A percentile compares a stretch with the other conserved stretches of the same genome.
These are phyloP conservation scores for Diplolepis rosae DNA, from an alignment of 2,888 invertebrate genomes.

Conservation along the genomic window DNA sequence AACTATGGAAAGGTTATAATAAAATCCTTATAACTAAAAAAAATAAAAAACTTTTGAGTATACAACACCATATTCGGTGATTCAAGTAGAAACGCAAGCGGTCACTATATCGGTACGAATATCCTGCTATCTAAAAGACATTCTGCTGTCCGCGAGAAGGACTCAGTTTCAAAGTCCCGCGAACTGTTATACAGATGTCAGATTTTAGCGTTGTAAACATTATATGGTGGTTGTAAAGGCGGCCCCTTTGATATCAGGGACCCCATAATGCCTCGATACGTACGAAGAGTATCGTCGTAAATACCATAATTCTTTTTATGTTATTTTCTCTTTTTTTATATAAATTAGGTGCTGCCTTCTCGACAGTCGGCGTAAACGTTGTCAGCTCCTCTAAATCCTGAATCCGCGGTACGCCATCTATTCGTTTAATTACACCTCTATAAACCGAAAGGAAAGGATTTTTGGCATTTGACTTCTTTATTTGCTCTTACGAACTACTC, in stretches of 20 bases:
- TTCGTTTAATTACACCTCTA: slow-evolving; percentile 57
- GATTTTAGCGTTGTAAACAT: slow-evolving; percentile 66
- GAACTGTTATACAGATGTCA: slow-evolving; percentile 68
- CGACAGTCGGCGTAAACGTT: slow-evolving; percentile 44
- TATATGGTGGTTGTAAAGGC: slow-evolving; percentile 63
- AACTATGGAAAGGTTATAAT: too few relatives aligned
- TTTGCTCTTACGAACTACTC: slow-evolving; percentile 2
- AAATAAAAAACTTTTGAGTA: background rate
- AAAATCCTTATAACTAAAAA: background rate
- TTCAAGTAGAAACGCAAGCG: slow-evolving; percentile 2
- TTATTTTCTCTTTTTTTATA: slow-evolving; percentile 41
- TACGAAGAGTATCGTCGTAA: slow-evolving; percentile 28
- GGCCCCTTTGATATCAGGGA: slow-evolving; percentile 66
- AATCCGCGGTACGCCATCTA: slow-evolving; percentile 33
- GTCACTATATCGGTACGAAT: slow-evolving; percentile 17
- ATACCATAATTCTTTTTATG: slow-evolving; percentile 27
- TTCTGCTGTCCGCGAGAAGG: slow-evolving; percentile 20
- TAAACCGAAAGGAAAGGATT: slow-evolving; percentile 51
- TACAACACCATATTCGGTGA: background rate
- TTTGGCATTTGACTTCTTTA: slow-evolving; percentile 38
- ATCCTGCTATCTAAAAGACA: slow-evolving; percentile 24
- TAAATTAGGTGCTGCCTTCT: slow-evolving; percentile 52
- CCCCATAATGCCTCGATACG: slow-evolving; percentile 41
- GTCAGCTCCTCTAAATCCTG: slow-evolving; percentile 44
- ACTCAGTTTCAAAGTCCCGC: slow-evolving; percentile 49